These are phyloP conservation scores for Drosophila setifemur DNA, from an alignment of 1,140 invertebrate species.

Conservation along the genomic window DNA sequence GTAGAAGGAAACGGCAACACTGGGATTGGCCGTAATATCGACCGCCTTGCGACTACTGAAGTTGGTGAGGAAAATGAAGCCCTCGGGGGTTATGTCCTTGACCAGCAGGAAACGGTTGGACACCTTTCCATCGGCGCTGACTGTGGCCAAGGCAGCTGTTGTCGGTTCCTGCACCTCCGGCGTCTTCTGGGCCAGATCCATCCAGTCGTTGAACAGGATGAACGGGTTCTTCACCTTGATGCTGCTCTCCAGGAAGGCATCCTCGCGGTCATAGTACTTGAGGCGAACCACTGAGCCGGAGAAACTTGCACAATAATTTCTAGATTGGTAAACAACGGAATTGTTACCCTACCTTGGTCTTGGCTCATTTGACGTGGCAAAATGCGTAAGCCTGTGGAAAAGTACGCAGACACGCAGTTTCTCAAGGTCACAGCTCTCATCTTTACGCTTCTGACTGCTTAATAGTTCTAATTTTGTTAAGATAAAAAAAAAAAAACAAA, in stretches of 20 bases:
- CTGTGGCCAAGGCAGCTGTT: conserved; percentile 94
- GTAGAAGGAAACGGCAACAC: conserved; percentile 93
- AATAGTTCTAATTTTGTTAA: no score
- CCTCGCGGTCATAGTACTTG: conserved; percentile 88
- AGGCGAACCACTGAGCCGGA: conserved; percentile 87
- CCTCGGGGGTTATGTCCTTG: conserved; percentile 89
- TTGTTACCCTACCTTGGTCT: no score
- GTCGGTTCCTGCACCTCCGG: conserved; percentile 91
- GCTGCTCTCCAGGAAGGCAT: conserved; percentile 89
- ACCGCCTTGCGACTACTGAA: conserved; percentile 90
- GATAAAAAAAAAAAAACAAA: no score
- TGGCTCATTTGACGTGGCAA: no score
- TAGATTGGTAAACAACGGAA: no score
- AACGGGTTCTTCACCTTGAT: conserved; percentile 91
- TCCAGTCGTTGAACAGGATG: conserved; percentile 92
- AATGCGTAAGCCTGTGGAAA: no score
- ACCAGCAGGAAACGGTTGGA: conserved; percentile 90
- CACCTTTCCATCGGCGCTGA: conserved; percentile 89
- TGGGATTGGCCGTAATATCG: conserved; percentile 91
- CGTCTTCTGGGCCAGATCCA: conserved; percentile 88
- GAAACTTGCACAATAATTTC: no score
- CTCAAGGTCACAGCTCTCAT: no score
- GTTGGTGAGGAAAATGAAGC: conserved; percentile 93
- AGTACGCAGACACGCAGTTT: no score
- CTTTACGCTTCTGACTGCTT: no score